Evolutionary conservation across 2,113 vertebrate genomes (phyloP).

Genomic region (Hylia prasina): DNA sequence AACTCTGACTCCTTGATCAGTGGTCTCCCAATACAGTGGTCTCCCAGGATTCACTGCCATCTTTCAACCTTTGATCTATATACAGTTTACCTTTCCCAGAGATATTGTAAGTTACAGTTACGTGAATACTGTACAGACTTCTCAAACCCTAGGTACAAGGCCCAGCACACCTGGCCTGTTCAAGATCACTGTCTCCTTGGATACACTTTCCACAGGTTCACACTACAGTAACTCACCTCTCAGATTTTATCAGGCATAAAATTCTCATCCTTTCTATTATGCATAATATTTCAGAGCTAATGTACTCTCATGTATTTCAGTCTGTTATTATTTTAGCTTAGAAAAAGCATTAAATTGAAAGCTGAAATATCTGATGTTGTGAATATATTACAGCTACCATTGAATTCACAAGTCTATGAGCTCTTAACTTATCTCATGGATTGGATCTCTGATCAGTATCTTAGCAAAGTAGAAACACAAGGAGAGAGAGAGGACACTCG

Average conservation of each 20-base stretch:
- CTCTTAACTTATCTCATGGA: constrained; percentile 80
- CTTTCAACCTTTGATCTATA: too few species aligned
- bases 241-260: neutral
- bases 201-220: neutral
- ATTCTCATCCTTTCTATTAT: neutral
- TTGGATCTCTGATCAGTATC: constrained; percentile 80
- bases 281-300: neutral
- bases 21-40: neutral
- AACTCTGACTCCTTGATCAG: neutral
- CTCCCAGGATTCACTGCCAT: neutral
- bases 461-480: constrained; percentile 59
- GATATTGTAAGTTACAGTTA: neutral
- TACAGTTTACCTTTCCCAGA: neutral
- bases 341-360: neutral
- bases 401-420: constrained; percentile 68
- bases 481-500: constrained; percentile 30
- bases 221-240: neutral
- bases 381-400: constrained; percentile 55
- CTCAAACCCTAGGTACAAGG: neutral
- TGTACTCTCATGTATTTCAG: neutral
- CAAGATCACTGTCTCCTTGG: neutral
- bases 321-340: neutral
- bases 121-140: neutral
- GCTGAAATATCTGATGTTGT: neutral
- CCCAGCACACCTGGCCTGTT: neutral